A percentile compares a stretch with the other conserved stretches of the same genome.
Conservation (phyloP, 2,113 vertebrate species). For the Craseonycteris thonglongyai region DNA sequence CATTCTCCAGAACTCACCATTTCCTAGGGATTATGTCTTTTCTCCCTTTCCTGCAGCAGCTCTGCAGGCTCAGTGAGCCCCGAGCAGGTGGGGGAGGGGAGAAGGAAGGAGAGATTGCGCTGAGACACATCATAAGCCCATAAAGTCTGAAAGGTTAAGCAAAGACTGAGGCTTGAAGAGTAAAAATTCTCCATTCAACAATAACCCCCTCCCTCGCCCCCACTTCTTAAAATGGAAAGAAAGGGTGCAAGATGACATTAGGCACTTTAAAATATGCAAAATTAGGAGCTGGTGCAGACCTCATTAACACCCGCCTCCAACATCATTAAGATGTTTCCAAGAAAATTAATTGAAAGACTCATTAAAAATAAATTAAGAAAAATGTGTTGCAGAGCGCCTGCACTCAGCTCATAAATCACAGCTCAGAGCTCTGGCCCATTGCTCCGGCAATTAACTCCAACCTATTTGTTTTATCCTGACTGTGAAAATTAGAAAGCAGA, state of each 20-base stretch:
- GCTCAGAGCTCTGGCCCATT: conserved; percentile 89
- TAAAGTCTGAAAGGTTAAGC: conserved; percentile 5
- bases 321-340: conserved; percentile 97
- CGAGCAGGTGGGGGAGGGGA: not conserved
- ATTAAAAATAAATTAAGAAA: conserved; percentile 99
- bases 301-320: conserved; percentile 91
- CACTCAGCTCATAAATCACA: conserved; percentile 96
- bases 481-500: conserved; percentile 98
- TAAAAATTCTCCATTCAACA: conserved; percentile 22
- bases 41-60: not conserved
- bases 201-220: not conserved
- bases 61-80: not conserved
- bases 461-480: conserved; percentile 99
- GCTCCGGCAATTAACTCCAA: conserved; percentile 96
- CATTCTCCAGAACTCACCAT: not conserved
- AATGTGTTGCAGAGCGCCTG: conserved; percentile 94
- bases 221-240: conserved; percentile 63
- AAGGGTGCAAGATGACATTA: conserved; percentile 70
- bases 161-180: conserved; percentile 17
- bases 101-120: not conserved
- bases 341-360: conserved; percentile 99
- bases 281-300: conserved; percentile 80
- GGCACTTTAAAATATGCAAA: conserved; percentile 81
- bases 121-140: not conserved
- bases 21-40: not conserved